Conservation (phyloP, 2,113 vertebrate species). For the Tauraco erythrolophus region DNA sequence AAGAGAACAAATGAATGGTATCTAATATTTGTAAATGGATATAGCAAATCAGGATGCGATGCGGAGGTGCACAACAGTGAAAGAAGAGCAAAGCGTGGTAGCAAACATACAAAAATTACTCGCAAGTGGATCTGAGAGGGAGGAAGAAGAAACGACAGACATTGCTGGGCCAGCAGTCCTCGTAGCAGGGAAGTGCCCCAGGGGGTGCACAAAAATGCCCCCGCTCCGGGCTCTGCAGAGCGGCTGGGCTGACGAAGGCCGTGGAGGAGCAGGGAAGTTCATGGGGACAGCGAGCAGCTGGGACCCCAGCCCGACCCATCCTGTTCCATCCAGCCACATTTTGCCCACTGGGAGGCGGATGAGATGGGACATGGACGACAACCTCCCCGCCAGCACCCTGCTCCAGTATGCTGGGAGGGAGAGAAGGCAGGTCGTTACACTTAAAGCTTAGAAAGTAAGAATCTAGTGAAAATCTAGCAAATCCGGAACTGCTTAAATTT, state of each 20-base stretch:
- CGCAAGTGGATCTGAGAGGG: no score
- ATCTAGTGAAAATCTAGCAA: background rate
- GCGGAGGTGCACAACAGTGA: background rate
- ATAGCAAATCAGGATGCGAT: background rate
- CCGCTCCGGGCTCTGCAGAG: background rate
- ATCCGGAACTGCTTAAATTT: background rate
- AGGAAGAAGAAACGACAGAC: background rate
- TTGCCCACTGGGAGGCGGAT: rapidly evolving
- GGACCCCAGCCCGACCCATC: background rate
- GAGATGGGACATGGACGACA: rapidly evolving
- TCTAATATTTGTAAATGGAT: background rate
- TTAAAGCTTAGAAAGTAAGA: background rate
- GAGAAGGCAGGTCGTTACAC: background rate
- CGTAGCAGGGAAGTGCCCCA: rapidly evolving
- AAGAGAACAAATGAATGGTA: background rate
- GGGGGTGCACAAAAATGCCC: rapidly evolving
- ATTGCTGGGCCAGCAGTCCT: rapidly evolving
- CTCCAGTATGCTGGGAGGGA: no score
- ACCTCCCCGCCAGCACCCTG: background rate
- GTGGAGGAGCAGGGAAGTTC: background rate
- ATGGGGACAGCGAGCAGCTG: rapidly evolving
- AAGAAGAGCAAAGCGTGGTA: background rate
- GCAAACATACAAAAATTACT: background rate
- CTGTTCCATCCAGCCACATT: background rate
- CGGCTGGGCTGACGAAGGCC: rapidly evolving